Evolutionary conservation across 2,888 invertebrate species (phyloP), one percentile per base, ranked within the genome.

Genomic region (Parnassius orleans): DNA sequence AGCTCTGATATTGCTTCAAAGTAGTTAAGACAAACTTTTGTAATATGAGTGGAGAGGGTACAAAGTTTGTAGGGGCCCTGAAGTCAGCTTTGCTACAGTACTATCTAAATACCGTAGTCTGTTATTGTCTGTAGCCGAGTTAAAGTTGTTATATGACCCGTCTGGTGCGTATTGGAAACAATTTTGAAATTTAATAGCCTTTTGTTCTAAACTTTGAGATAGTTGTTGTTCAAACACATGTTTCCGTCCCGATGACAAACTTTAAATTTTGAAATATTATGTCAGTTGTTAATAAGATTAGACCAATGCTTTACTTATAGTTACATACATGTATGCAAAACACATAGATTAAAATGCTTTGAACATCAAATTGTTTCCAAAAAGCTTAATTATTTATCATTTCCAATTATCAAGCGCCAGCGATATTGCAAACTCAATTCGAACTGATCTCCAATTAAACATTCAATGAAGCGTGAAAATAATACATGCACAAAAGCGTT

Each of bases 31-130:
- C 61, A 66, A 88, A 90, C 86, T 89, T 89, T 84, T 78, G 83
- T 81, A 89, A 90, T 89, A 87, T 86, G 77, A 80, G 80, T 74
- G 71, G 76, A 74, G 76, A 74, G 78, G 67, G 63, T 69, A 64
- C 72, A 66, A 82, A 87, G 79, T 87, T 87, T 78, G 75, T 76
- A 81, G 76, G 76, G 74, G 68, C 67, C 68, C 64, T 63, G 65
- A 58, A 66, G 66, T 69, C 66, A 66, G 72, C 72, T 75, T 75
- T 77, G 77, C 76, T 76, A 74, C 69, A 69, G 64, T 63, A 65
- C 69, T 69, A 70, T 72, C 70, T 68, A 69, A 68, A 66, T 55
- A 65, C 53, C 51, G 51, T 60, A 66, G 67, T 70, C 63, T 63
- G 64, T 69, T 71, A 70, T 72, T 71, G 70, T 66, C 68, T 61